These are phyloP conservation scores for Burhinus oedicnemus DNA, from an alignment of 2,113 vertebrate species.

Conservation along the genomic window DNA sequence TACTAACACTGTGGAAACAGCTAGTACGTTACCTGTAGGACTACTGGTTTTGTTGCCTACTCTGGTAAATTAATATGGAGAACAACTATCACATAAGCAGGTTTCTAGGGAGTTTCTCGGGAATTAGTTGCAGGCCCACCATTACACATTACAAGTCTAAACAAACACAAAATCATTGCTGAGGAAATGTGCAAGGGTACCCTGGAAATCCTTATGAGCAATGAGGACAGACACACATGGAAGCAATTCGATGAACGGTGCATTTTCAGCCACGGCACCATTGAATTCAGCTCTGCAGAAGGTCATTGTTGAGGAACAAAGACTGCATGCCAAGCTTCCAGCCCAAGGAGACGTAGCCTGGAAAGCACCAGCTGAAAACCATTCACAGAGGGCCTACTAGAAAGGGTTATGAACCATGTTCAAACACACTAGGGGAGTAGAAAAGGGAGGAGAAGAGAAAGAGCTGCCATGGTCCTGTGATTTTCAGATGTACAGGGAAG, in stretches of 20 bases:
- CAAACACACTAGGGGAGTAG: background rate
- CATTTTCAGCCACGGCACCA: background rate
- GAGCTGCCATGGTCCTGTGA: background rate
- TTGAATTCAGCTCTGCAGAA: background rate
- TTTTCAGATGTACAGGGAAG: background rate
- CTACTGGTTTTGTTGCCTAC: background rate
- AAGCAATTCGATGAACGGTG: accelerated
- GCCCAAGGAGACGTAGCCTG: background rate
- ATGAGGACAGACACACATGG: background rate
- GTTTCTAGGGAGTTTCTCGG: background rate
- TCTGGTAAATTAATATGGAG: background rate
- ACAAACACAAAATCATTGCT: background rate
- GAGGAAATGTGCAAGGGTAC: background rate
- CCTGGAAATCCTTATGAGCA: background rate
- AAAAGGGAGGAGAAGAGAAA: background rate
- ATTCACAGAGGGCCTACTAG: background rate
- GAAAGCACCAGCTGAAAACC: background rate
- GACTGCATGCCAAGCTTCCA: background rate
- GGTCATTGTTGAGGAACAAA: background rate
- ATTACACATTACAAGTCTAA: background rate
- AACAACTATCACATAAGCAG: background rate
- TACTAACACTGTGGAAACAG: background rate
- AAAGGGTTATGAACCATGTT: background rate
- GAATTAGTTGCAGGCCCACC: background rate
- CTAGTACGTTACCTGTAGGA: background rate